Conservation (phyloP, 2,888 invertebrate genomes). For the Epiblema foenella region DNA sequence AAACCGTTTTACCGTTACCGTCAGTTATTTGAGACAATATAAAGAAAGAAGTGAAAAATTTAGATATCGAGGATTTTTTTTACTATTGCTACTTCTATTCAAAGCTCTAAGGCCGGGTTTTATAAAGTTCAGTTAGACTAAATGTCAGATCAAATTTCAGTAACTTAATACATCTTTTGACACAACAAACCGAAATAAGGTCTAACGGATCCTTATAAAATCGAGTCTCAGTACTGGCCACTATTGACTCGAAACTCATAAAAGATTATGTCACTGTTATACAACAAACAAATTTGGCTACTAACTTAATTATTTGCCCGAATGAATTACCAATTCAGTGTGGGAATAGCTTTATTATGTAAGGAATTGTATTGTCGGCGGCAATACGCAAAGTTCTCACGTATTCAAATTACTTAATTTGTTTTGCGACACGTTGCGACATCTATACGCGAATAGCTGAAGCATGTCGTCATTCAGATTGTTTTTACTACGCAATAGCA, state of each 20-base stretch:
- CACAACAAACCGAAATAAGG: too few species aligned
- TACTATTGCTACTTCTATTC: too few species aligned
- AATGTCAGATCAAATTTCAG: too few species aligned
- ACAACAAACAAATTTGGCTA: constrained; percentile 29
- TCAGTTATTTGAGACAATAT: too few species aligned
- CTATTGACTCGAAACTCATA: constrained; percentile 18
- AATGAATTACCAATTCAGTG: constrained; percentile 33
- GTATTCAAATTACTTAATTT: constrained; percentile 23
- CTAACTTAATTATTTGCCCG: constrained; percentile 39
- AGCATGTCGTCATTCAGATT: constrained; percentile 48
- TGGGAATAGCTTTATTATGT: constrained; percentile 40
- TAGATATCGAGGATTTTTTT: too few species aligned
- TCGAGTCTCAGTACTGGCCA: too few species aligned
- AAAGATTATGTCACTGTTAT: constrained; percentile 39
- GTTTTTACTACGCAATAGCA: constrained; percentile 50
- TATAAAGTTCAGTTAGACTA: too few species aligned
- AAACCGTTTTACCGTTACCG: too few species aligned
- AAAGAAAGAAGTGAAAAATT: too few species aligned
- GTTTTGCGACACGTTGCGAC: constrained; percentile 57
- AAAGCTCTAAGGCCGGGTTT: too few species aligned
- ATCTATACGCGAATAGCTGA: constrained; percentile 57
- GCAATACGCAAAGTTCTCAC: constrained; percentile 38
- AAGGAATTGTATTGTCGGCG: constrained; percentile 30
- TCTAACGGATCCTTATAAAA: too few species aligned
- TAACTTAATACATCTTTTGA: too few species aligned